Evolutionary conservation across 2,797 vertebrate species (phyloP).

Genomic region (Enteromius anoplus): DNA sequence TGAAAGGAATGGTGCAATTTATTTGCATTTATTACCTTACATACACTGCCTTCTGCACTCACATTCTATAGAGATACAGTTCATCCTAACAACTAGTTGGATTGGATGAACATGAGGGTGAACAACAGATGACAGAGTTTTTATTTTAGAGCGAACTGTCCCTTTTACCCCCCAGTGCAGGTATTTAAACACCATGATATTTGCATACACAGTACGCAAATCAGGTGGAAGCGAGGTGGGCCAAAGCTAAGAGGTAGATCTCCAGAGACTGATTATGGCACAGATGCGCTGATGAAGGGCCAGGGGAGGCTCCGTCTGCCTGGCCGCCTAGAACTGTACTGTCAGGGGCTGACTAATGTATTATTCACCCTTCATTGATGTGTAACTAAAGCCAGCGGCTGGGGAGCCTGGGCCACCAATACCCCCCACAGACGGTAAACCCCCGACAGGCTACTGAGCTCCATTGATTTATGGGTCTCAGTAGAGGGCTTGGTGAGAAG

Average conservation of each 20-base stretch:
- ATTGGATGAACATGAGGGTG: background rate
- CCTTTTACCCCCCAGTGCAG: background rate
- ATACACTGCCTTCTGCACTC: background rate
- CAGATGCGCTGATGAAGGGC: constrained; percentile 51
- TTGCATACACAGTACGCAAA: background rate
- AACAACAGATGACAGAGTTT: background rate
- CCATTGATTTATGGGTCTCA: constrained; percentile 70
- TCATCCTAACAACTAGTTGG: background rate
- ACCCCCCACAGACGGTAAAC: constrained; percentile 62
- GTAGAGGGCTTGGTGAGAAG: constrained; percentile 34
- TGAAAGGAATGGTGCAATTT: constrained; percentile 43
- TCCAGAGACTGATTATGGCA: constrained; percentile 59
- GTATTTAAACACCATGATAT: constrained; percentile 28
- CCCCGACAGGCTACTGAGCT: constrained; percentile 67
- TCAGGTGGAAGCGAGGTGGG: constrained; percentile 40
- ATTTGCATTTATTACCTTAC: background rate
- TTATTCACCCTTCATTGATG: constrained; percentile 80
- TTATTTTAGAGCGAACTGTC: background rate
- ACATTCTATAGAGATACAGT: background rate
- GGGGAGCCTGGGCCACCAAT: constrained; percentile 64
- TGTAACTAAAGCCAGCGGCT: constrained; percentile 78
- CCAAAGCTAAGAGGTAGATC: constrained; percentile 23
- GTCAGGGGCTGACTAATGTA: constrained; percentile 71
- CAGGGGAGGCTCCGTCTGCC: constrained; percentile 31
- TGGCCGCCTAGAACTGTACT: constrained; percentile 31